A percentile compares a stretch with the other conserved stretches of the same genome.
Conservation (phyloP, 2,113 vertebrate species). For the Charadrius vociferus region DNA sequence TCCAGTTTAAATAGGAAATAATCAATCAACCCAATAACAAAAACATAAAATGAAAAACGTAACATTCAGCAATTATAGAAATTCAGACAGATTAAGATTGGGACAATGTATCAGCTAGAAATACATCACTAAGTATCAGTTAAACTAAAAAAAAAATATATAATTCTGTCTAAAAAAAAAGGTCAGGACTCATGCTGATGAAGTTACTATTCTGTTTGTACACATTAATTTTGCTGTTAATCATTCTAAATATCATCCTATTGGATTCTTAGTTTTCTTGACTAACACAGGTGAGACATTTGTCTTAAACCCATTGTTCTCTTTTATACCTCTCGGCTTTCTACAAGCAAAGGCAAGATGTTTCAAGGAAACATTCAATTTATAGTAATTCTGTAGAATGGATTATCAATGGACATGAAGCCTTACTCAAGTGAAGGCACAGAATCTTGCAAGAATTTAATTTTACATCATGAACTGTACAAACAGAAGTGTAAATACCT, state of each 20-base stretch:
- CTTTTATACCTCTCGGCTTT: neutral
- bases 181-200: slow-evolving; percentile 3
- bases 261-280: neutral
- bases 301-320: neutral
- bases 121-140: neutral
- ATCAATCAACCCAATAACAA: slow-evolving; percentile 37
- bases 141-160: neutral
- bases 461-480: slow-evolving; percentile 67
- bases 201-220: slow-evolving; percentile 62
- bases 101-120: slow-evolving; percentile 56
- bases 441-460: slow-evolving; percentile 45
- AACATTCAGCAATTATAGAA: slow-evolving; percentile 60
- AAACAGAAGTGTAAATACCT: slow-evolving; percentile 74
- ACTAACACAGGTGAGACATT: neutral
- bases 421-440: slow-evolving; percentile 44
- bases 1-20: slow-evolving; percentile 53
- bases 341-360: slow-evolving; percentile 47
- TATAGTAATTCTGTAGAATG: neutral
- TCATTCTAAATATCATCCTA: neutral
- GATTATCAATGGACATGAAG: neutral
- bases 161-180: neutral
- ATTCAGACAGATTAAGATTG: slow-evolving; percentile 50
- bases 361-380: slow-evolving; percentile 32
- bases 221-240: neutral
- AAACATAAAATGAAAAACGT: slow-evolving; percentile 51